Base-by-base conservation (phyloP, 2,888 invertebrate genomes). In the Neocrepidodera transversa region DNA sequence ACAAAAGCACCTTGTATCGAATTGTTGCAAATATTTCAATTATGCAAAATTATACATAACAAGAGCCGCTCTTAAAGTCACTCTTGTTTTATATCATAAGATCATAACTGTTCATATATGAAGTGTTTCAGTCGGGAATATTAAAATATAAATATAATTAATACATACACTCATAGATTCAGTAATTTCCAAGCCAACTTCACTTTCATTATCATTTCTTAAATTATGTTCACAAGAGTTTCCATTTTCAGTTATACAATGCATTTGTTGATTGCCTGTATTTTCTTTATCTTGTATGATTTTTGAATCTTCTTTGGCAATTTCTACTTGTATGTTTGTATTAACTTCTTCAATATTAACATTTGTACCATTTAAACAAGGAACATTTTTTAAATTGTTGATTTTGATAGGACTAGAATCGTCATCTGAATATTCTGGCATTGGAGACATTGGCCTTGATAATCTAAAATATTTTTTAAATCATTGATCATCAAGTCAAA, bases 361-460 rank as follows among this genome's bases (percentile, higher is more conserved):
- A 13, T 43, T 28, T 50, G 38, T 18, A 35, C 43, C 40, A 42
- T 54, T 53, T 35, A 53, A 30, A 48, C 51, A 56, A 35, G 63
- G 53, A 1, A 60, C 52, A 42, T 60, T 65, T 45, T 53, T 18
- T 40, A 68, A 38, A 42, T 59, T 61, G 43, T 61, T 61, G 49
- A 53, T 49, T 52, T 66, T 67, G n/a, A 59, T 62, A 16, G 76
- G 75, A 63, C 72, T 76, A 23, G 69, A 60, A 54, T 83, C 85
- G 63, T 80, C 80, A 40, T 83, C 85, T 60, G 77, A 77, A 64
- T 86, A 88, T 62, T 86, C 84, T 0, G 89, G 89, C 80, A 89
- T 87, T 0, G 89, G 89, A 10, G 89, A 89, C 82, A 89, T 85
- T 0, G 88, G 87, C 60, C 89, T 82, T 0, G 88, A 88, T 32